Conservation (phyloP, 2,113 vertebrate genomes). For the Copsychus sechellarum region DNA sequence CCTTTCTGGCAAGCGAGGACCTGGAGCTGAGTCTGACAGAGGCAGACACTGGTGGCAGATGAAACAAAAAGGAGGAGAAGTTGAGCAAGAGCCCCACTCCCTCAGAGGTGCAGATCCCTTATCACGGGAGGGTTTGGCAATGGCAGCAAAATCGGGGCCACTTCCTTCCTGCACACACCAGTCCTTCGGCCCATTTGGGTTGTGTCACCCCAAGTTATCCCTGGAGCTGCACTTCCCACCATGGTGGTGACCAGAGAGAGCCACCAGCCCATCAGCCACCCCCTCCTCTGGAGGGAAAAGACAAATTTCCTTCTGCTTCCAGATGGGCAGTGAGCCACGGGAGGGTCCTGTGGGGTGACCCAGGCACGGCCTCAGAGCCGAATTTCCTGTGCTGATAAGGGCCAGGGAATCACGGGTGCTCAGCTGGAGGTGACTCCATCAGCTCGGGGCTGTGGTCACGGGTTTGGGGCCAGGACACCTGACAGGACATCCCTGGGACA, state of each 20-base stretch:
- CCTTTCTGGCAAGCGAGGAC: not conserved
- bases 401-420: too few relatives aligned
- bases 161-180: not conserved
- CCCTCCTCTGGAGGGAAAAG: not conserved
- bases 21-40: not conserved
- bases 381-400: not conserved
- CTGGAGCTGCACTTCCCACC: not conserved
- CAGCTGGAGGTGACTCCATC: too few relatives aligned
- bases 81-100: constrained; percentile 10
- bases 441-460: too few relatives aligned
- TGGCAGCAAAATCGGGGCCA: not conserved
- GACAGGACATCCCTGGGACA: not conserved
- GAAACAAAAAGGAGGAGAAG: not conserved
- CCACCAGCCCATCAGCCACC: too few relatives aligned
- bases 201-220: not conserved
- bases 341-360: not conserved
- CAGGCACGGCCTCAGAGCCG: not conserved
- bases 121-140: not conserved
- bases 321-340: too few relatives aligned
- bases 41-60: not conserved
- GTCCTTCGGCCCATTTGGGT: fast-evolving
- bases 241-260: not conserved
- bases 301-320: not conserved
- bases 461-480: not conserved
- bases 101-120: not conserved